Percentiles rank a stretch among this genome's conserved stretches.
Evolutionary conservation across 2,113 vertebrate species (phyloP).

Genomic region (Hippocampus mohnikei): DNA sequence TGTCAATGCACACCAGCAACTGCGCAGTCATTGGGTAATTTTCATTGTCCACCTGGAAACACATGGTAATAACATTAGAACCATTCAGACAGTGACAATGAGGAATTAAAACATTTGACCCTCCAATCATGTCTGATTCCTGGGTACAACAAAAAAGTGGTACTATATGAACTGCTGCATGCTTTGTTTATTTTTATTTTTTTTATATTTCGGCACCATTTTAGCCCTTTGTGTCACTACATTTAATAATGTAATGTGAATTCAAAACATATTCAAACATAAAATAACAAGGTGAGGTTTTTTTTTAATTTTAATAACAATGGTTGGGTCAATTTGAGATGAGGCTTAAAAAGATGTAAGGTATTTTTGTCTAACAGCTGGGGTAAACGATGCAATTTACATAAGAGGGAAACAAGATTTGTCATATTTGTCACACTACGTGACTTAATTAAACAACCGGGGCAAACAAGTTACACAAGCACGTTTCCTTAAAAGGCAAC

Average conservation of each 20-base stretch:
- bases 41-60: slow-evolving; percentile 56
- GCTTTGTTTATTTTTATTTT: too few relatives aligned
- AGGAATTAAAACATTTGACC: neutral
- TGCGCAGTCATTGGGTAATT: slow-evolving; percentile 26
- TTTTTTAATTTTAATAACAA: neutral
- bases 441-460: neutral
- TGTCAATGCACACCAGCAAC: slow-evolving; percentile 30
- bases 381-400: neutral
- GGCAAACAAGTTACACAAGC: slow-evolving; percentile 27
- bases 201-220: neutral
- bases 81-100: neutral
- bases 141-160: neutral
- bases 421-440: neutral
- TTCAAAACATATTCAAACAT: too few relatives aligned
- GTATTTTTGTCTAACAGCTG: neutral
- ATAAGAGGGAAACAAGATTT: neutral
- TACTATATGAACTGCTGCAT: too few relatives aligned
- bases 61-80: neutral
- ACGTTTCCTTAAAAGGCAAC: neutral
- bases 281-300: neutral
- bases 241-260: too few relatives aligned
- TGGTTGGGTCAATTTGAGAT: neutral
- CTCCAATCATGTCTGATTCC: neutral
- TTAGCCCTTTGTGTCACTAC: too few relatives aligned
- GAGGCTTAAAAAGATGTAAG: too few relatives aligned